Evolutionary conservation across 1,140 invertebrate genomes (phyloP), one percentile per base, ranked within the genome.

Genomic region (Phymorhynchus buccinoides): DNA sequence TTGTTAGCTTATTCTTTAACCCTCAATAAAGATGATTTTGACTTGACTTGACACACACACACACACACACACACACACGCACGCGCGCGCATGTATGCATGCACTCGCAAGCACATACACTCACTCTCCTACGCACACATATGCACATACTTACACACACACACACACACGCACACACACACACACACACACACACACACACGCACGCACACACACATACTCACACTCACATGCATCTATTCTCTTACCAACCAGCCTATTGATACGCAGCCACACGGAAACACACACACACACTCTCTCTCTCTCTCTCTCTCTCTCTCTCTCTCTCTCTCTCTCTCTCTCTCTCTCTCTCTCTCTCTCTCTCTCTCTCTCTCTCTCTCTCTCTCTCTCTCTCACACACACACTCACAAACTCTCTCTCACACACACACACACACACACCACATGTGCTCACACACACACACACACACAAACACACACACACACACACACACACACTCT

Each of bases 151-250:
- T 35, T 3, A 66, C 16, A 71, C 66, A 71, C 16, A 71, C 16
- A 71, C 30, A 71, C 16, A 32, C 66, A 71, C 66, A 71, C 66
- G 35, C 66, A 71, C 27, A 71, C 66, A 71, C 66, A 71, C 66
- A 71, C 66, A 71, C 66, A 71, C 66, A 71, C 66, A 71, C 30
- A 71, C 66, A 71, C 30, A 71, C 66, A 71, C 66, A 71, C 66
- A 71, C 66, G 35, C 66, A 71, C 66, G 35, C 66, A 71, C 16
- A 35, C 66, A 71, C 66, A 71, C 68, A 66, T 32, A 71, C 30
- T 9, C 30, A 71, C 68, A 71, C 68, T 35, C 68, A 71, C 68
- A 71, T 18, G 35, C 68, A 71, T 3, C 62, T 48, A 48, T 48
- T 18, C 6, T 9, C 44, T 48, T 48, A 48, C 44, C 18, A 6